Evolutionary conservation across 2,888 invertebrate species (phyloP).

Genomic region (Elmis aenea): DNA sequence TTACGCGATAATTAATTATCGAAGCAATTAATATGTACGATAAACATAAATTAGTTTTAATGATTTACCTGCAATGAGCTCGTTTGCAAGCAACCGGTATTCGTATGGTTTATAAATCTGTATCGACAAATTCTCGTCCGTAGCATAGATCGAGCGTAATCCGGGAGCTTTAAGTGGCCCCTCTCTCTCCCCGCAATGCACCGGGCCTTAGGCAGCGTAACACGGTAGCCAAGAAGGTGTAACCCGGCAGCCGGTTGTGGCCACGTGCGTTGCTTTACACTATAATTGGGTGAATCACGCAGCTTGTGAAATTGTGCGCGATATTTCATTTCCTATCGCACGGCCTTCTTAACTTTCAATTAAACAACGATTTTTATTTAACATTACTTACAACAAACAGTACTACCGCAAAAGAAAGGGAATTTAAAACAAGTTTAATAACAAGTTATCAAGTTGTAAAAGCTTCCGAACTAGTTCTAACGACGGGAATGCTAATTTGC

Average conservation of each 20-base stretch:
- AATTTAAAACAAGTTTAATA: constrained; percentile 6
- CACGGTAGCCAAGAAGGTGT: constrained; percentile 30
- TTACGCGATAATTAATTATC: too few species aligned
- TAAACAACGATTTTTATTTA: too few species aligned
- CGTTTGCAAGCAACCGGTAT: too few species aligned
- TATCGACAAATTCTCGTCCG: too few species aligned
- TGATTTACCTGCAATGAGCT: too few species aligned
- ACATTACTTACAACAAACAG: too few species aligned
- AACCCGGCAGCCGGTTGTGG: constrained; percentile 25
- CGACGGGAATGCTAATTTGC: constrained; percentile 6
- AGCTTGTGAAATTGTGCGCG: too few species aligned
- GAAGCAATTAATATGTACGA: too few species aligned
- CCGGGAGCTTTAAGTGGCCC: constrained; percentile 5
- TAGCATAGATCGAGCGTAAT: constrained; percentile 13
- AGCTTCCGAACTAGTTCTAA: constrained; percentile 9
- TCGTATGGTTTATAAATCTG: too few species aligned
- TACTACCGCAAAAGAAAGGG: constrained; percentile 2
- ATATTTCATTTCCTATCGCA: too few species aligned
- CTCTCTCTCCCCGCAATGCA: constrained; percentile 7
- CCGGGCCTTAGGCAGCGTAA: constrained; percentile 24
- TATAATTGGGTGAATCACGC: constrained; percentile 23
- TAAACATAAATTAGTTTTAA: too few species aligned
- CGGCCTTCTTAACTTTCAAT: too few species aligned
- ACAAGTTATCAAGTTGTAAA: constrained; percentile 8
- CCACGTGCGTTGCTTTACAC: constrained; percentile 23